Conservation (phyloP, 2,888 invertebrate species). For the Chouioia cunea region DNA sequence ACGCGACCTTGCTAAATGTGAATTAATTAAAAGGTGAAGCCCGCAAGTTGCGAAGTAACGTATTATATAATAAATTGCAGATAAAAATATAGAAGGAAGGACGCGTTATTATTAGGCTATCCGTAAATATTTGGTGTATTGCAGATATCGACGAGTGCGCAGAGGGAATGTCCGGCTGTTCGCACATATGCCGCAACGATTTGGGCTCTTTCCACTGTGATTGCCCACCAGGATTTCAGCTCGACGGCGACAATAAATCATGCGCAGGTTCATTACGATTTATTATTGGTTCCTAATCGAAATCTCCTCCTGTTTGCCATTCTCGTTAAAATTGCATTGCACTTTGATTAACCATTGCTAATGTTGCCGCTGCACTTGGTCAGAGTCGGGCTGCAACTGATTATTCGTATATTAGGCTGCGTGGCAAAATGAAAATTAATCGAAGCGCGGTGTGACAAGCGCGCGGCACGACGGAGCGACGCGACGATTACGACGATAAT, state of each 20-base stretch:
- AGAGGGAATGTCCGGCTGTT: slow-evolving; percentile 71
- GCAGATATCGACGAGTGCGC: slow-evolving; percentile 74
- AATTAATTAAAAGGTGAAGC: too few relatives aligned
- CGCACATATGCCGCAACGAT: slow-evolving; percentile 72
- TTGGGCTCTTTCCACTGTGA: slow-evolving; percentile 73
- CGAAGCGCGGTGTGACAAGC: too few relatives aligned
- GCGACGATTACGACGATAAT: slow-evolving; percentile 3
- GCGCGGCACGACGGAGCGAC: background rate
- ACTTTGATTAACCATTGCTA: background rate
- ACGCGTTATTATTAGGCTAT: slow-evolving; percentile 25
- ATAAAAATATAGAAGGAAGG: too few relatives aligned
- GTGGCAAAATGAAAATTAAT: background rate
- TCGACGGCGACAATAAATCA: slow-evolving; percentile 68
- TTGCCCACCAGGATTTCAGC: slow-evolving; percentile 71
- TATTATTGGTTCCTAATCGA: too few relatives aligned
- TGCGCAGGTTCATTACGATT: slow-evolving; percentile 68
- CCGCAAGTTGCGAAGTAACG: too few relatives aligned
- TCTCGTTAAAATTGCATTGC: slow-evolving; percentile 49
- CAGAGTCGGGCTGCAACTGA: background rate
- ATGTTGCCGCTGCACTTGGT: background rate
- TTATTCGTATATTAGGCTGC: background rate
- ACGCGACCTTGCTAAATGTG: too few relatives aligned
- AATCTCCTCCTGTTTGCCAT: background rate
- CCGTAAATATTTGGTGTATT: slow-evolving; percentile 25
- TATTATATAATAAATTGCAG: too few relatives aligned